phyloP scores from a whole-genome alignment of 2,888 invertebrate genomes.

The Cerastoderma edule region DNA sequence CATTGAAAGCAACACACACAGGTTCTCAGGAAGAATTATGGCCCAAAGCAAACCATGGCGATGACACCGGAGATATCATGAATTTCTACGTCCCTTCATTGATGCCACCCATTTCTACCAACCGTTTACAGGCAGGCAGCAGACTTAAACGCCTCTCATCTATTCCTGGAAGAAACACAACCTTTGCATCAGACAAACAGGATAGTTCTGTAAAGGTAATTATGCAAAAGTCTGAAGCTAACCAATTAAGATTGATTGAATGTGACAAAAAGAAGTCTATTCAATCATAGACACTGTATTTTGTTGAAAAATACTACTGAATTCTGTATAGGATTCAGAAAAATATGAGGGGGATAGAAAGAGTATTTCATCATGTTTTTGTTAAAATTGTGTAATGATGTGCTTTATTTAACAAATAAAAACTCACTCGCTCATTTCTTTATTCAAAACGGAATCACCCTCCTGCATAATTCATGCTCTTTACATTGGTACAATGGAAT shows the following conservation, averaged over 20 bases:
- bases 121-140: conserved; percentile 55
- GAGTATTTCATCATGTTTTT: neutral
- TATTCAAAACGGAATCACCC: too few relatives aligned
- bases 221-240: neutral
- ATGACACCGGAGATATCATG: neutral
- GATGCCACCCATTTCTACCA: conserved; percentile 72
- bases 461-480: too few relatives aligned
- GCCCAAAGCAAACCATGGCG: conserved; percentile 12
- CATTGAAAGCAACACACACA: neutral
- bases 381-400: neutral
- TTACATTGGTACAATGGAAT: too few relatives aligned
- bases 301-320: neutral
- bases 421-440: too few relatives aligned
- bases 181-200: conserved; percentile 29
- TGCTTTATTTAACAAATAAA: neutral
- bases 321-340: neutral
- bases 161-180: conserved; percentile 66
- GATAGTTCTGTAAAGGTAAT: conserved; percentile 9
- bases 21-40: conserved; percentile 24
- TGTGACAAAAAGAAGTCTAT: too few relatives aligned
- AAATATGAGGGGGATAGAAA: neutral
- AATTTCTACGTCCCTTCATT: conserved; percentile 69
- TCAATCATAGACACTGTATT: too few relatives aligned
- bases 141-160: conserved; percentile 67
- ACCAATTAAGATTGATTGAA: too few relatives aligned